A percentile compares a stretch with the other conserved stretches of the same genome.
Evolutionary conservation across 1,140 invertebrate species (phyloP).

Genomic region (Coelopa frigida): DNA sequence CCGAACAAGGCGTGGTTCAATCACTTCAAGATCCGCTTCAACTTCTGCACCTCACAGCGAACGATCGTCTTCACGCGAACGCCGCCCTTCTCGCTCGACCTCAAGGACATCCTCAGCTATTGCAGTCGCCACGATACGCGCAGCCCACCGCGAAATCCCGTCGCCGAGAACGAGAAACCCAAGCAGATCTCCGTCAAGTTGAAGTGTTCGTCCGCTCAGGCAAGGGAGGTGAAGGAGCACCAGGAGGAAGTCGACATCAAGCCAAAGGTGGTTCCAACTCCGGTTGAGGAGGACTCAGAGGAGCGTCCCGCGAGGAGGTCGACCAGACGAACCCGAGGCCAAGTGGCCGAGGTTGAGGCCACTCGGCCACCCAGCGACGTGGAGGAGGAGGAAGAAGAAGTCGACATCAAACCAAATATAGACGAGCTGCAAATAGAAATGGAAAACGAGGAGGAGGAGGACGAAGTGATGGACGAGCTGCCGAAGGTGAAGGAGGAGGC

Average conservation of each 20-base stretch:
- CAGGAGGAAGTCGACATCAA: too few relatives aligned
- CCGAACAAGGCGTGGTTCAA: slow-evolving; percentile 33
- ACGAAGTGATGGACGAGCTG: too few relatives aligned
- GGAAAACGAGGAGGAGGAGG: background rate
- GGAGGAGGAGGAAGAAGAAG: slow-evolving; percentile 9
- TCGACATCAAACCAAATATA: slow-evolving; percentile 10
- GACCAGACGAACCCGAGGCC: slow-evolving; percentile 1
- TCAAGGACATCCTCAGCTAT: slow-evolving; percentile 38
- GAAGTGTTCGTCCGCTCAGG: too few relatives aligned
- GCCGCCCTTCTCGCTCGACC: slow-evolving; percentile 26
- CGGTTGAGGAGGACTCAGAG: slow-evolving; percentile 4
- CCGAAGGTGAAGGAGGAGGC: too few relatives aligned
- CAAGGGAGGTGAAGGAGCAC: too few relatives aligned
- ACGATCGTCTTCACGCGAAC: too few relatives aligned
- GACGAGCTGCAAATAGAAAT: slow-evolving; percentile 1
- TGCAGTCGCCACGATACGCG: slow-evolving; percentile 11
- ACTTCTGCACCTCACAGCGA: too few relatives aligned
- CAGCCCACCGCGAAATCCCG: background rate
- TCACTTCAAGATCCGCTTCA: too few relatives aligned
- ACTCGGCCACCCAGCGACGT: too few relatives aligned
- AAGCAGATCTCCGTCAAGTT: too few relatives aligned
- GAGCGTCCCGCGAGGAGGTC: background rate
- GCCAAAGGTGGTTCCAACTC: slow-evolving; percentile 1
- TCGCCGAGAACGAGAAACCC: background rate
- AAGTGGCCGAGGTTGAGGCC: background rate